A percentile compares a stretch with the other conserved stretches of the same genome.
Evolutionary conservation across 2,797 vertebrate species (phyloP).

Genomic region (Pipistrellus nathusii): DNA sequence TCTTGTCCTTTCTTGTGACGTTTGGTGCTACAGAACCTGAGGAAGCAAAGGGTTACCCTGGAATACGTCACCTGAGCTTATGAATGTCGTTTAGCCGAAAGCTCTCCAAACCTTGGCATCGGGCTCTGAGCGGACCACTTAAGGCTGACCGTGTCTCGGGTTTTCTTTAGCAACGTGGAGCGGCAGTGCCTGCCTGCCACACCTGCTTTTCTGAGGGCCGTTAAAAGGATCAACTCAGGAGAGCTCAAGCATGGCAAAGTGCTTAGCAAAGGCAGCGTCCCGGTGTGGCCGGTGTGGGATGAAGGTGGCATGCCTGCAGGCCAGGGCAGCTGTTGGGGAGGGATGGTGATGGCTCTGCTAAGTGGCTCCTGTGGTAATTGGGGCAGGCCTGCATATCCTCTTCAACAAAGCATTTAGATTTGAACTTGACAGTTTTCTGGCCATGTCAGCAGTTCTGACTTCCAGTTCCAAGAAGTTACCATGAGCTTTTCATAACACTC

Average conservation of each 20-base stretch:
- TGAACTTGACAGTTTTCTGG: slow-evolving; percentile 60
- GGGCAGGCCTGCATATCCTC: background rate
- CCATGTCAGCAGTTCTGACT: background rate
- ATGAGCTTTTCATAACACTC: background rate
- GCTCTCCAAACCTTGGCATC: background rate
- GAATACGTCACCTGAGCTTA: background rate
- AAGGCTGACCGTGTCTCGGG: background rate
- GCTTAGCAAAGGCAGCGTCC: background rate
- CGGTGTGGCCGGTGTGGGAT: accelerated
- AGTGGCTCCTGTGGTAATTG: slow-evolving; percentile 30
- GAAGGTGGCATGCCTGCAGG: background rate
- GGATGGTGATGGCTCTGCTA: background rate
- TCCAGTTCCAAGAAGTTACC: background rate
- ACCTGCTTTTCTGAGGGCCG: slow-evolving; percentile 2
- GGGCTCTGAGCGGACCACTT: background rate
- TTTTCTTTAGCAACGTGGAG: background rate
- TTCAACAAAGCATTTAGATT: background rate
- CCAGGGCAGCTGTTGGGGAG: background rate
- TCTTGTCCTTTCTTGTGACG: background rate
- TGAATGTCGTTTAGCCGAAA: background rate
- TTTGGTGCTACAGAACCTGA: background rate
- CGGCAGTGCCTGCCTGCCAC: background rate
- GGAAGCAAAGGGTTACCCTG: background rate
- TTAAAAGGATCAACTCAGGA: background rate
- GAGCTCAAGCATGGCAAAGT: slow-evolving; percentile 25